Evolutionary conservation across 2,797 vertebrate genomes (phyloP).

Genomic region (Diplodus sargus): DNA sequence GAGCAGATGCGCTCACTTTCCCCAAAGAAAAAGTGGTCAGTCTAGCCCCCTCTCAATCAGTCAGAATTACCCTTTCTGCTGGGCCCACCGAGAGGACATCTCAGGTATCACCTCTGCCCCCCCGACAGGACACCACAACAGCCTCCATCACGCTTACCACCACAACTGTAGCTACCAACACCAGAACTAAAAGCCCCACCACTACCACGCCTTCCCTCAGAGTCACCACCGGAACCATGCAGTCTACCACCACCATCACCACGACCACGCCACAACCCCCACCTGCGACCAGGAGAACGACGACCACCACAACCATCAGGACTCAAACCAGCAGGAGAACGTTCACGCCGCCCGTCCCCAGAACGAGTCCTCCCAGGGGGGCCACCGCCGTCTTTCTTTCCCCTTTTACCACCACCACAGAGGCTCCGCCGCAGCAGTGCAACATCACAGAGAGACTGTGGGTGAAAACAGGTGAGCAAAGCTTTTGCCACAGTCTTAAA

Average conservation of each 20-base stretch:
- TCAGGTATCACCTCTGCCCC: slow-evolving; percentile 79
- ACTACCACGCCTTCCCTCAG: slow-evolving; percentile 69
- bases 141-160: slow-evolving; percentile 71
- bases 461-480: slow-evolving; percentile 92
- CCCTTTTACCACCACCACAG: slow-evolving; percentile 87
- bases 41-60: slow-evolving; percentile 82
- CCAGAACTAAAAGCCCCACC: slow-evolving; percentile 64
- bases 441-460: slow-evolving; percentile 92
- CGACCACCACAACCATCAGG: slow-evolving; percentile 81
- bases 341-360: slow-evolving; percentile 83
- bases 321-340: slow-evolving; percentile 84
- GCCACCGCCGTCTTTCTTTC: slow-evolving; percentile 80
- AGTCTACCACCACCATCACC: slow-evolving; percentile 77
- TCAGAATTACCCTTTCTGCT: slow-evolving; percentile 74
- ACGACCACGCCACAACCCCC: slow-evolving; percentile 75
- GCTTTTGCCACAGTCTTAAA: not conserved
- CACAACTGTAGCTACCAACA: slow-evolving; percentile 67
- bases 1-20: slow-evolving; percentile 75
- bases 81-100: slow-evolving; percentile 73
- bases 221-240: slow-evolving; percentile 65
- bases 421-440: slow-evolving; percentile 88
- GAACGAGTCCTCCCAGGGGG: slow-evolving; percentile 77
- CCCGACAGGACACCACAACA: slow-evolving; percentile 74
- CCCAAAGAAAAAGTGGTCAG: slow-evolving; percentile 82
- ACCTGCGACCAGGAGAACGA: slow-evolving; percentile 81